Evolutionary conservation across 2,888 invertebrate genomes (phyloP), one percentile per base, ranked within the genome.

Genomic region (Spisula solida): DNA sequence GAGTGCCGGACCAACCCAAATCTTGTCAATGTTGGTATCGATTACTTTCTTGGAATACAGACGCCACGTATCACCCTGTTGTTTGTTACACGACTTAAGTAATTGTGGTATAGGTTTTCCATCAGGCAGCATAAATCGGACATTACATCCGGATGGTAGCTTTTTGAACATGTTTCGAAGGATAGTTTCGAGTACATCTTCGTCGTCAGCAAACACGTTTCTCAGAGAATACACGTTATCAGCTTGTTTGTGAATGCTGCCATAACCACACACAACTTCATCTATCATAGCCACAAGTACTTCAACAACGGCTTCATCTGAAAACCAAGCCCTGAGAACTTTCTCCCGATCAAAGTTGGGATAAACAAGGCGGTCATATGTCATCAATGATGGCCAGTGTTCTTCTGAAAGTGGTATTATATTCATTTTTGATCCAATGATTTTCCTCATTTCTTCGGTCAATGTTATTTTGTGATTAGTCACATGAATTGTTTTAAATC

Each of bases 291-390:
- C 83, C 1, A 83, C 48, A 25, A 47, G 20, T 29, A 20, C 70
- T 12, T 66, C 20, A 34, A 70, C 70, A 34, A 70, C 48, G n/a
- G 14, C 70, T 60, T 70, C 83, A 60, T 48, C 83, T 0, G 47
- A 25, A 25, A 70, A 83, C 83, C 83, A 83, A 16, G 83, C 83
- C 47, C 29, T 34, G 12, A 83, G 66, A n/a, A 83, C 70, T 48
- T 70, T 70, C 83, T 83, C 83, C 20, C 83, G 47, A 48, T 83
- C 70, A 75, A 83, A 41, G 34, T 47, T 48, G 0, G 70, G 83
- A 83, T 75, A 83, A 34, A 83, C 70, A 41, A 60, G 83, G 18
- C 75, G n/a, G 75, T 83, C 83, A 41, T 83, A 83, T n/a, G 41
- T 47, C 70, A 83, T 6, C 47, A 83, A 14, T n/a, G 48, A n/a